Conservation (phyloP, 2,113 vertebrate genomes). For the Brachypteracias leptosomus region DNA sequence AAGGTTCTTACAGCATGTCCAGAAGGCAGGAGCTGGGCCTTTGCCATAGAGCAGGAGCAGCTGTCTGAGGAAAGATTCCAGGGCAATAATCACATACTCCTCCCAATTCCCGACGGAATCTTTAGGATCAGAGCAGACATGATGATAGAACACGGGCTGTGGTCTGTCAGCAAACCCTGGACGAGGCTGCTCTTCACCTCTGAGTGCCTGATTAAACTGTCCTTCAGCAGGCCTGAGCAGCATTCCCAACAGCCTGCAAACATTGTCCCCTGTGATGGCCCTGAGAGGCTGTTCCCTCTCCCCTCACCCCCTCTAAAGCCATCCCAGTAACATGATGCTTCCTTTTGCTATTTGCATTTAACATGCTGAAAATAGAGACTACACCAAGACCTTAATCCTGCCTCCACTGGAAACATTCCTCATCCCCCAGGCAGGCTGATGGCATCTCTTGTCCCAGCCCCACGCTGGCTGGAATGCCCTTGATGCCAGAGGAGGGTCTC, state of each 20-base stretch:
- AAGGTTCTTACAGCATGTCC: neutral
- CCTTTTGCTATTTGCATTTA: neutral
- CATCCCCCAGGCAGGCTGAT: neutral
- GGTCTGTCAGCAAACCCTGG: neutral
- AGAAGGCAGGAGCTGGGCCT: neutral
- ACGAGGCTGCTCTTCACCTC: neutral
- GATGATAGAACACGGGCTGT: neutral
- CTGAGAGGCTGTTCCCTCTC: neutral
- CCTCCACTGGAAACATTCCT: conserved; percentile 40
- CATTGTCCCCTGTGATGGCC: neutral
- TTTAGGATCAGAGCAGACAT: neutral
- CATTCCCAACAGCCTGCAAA: neutral
- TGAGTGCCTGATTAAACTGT: neutral
- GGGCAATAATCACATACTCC: neutral
- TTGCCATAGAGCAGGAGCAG: neutral
- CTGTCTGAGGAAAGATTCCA: neutral
- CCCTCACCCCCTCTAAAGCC: neutral
- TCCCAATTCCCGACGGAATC: neutral
- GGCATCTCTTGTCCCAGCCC: neutral
- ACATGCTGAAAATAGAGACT: conserved; percentile 47
- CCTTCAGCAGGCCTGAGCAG: neutral
- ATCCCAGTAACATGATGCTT: neutral
- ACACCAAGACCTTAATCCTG: conserved; percentile 9
- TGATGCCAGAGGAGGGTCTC: neutral
- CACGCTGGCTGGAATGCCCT: neutral